These are phyloP conservation scores for Synergus umbraculus DNA, from an alignment of 2,888 invertebrate species.

Conservation along the genomic window DNA sequence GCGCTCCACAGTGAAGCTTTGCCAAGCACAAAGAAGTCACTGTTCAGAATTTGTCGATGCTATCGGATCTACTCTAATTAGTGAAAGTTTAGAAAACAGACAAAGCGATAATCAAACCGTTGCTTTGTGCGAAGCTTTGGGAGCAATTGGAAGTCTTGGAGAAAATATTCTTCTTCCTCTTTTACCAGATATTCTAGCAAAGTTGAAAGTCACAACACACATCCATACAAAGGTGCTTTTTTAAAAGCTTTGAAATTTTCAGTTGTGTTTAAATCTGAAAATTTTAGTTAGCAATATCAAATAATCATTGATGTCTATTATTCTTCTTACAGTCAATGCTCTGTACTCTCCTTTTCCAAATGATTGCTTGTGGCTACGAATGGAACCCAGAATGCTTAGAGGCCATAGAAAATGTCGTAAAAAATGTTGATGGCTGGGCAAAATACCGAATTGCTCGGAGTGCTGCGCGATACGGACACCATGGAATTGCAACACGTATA, in stretches of 20 bases:
- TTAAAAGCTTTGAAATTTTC: not conserved
- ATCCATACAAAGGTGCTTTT: slow-evolving; percentile 73
- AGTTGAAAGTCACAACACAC: slow-evolving; percentile 76
- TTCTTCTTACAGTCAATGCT: slow-evolving; percentile 81
- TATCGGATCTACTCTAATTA: slow-evolving; percentile 79
- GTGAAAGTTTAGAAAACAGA: slow-evolving; percentile 64
- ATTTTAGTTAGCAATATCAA: not conserved
- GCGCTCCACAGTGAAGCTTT: slow-evolving; percentile 86
- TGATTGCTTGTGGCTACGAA: slow-evolving; percentile 84
- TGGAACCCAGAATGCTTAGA: slow-evolving; percentile 82
- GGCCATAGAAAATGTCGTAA: slow-evolving; percentile 80
- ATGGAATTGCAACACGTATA: slow-evolving; percentile 83
- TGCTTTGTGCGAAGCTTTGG: slow-evolving; percentile 86
- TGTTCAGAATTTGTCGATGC: slow-evolving; percentile 83
- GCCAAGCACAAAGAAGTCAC: slow-evolving; percentile 82
- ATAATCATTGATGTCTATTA: not conserved
- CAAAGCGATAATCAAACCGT: slow-evolving; percentile 74
- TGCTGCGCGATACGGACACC: slow-evolving; percentile 91
- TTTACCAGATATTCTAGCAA: slow-evolving; percentile 79
- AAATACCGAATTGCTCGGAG: slow-evolving; percentile 92
- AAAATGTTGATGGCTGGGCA: slow-evolving; percentile 86
- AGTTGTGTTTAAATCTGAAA: slow-evolving; percentile 1
- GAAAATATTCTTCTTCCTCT: slow-evolving; percentile 80
- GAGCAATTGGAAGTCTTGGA: slow-evolving; percentile 84
- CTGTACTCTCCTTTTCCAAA: slow-evolving; percentile 91